Conservation (phyloP, 2,888 invertebrate species). For the Clanis bilineata region DNA sequence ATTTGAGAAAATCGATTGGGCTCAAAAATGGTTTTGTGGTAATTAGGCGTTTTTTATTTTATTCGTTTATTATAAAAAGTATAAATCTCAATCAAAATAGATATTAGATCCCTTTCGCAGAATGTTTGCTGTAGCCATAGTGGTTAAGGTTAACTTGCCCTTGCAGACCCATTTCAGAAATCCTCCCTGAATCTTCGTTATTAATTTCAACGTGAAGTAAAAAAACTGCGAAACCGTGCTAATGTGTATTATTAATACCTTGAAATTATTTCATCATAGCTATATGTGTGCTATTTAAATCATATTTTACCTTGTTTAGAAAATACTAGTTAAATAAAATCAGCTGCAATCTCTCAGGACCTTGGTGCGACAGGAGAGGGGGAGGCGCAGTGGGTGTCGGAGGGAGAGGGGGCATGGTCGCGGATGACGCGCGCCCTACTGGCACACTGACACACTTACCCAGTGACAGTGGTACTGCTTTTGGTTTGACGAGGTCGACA, state of each 20-base stretch:
- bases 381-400: conserved; percentile 39
- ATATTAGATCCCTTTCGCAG: too few relatives aligned
- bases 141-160: too few relatives aligned
- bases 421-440: conserved; percentile 80
- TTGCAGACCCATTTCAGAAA: too few relatives aligned
- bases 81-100: too few relatives aligned
- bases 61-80: too few relatives aligned
- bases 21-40: too few relatives aligned
- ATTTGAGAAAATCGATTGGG: too few relatives aligned
- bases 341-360: conserved; percentile 71
- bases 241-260: neutral
- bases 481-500: conserved; percentile 76
- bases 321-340: conserved; percentile 54
- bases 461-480: conserved; percentile 81
- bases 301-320: conserved; percentile 38
- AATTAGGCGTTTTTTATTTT: too few relatives aligned
- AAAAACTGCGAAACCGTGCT: too few relatives aligned
- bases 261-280: neutral
- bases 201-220: too few relatives aligned
- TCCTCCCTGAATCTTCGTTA: too few relatives aligned
- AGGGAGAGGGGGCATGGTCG: conserved; percentile 62
- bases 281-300: conserved; percentile 3
- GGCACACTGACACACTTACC: conserved; percentile 82
- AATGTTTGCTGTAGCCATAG: too few relatives aligned
- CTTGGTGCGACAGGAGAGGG: conserved; percentile 62